Percentiles rank a stretch among this genome's conserved stretches.
These are phyloP conservation scores for Parotocinclus haroldoi DNA, from an alignment of 2,797 vertebrate genomes.

Conservation along the genomic window DNA sequence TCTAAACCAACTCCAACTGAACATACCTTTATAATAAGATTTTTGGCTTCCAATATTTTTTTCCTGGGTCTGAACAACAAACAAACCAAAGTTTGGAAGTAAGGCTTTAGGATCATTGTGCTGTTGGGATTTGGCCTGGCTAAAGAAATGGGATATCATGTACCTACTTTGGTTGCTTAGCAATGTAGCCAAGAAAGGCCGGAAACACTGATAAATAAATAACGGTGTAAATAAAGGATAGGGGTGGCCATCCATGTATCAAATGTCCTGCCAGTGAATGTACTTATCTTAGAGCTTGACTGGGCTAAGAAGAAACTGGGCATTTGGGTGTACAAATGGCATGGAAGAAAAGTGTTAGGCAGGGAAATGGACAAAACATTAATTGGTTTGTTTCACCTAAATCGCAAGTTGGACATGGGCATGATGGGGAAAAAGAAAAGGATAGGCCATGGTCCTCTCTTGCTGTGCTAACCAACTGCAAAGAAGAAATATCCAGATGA, in stretches of 20 bases:
- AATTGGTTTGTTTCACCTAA: conserved; percentile 25
- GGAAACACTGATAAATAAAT: conserved; percentile 50
- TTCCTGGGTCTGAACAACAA: no score
- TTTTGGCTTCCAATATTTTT: no score
- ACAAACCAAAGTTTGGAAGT: background rate
- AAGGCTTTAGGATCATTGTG: conserved; percentile 11
- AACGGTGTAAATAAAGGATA: conserved; percentile 44
- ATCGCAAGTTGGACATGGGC: conserved; percentile 22
- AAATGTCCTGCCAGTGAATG: conserved; percentile 22
- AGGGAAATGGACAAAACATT: conserved; percentile 19
- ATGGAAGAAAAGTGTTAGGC: conserved; percentile 27
- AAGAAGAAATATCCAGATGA: conserved; percentile 35
- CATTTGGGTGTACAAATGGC: conserved; percentile 16
- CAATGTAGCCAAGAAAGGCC: conserved; percentile 29
- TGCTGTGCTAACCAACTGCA: conserved; percentile 23
- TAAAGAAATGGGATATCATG: conserved; percentile 40
- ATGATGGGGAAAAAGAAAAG: conserved; percentile 34
- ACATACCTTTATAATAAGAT: no score
- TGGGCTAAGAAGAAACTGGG: conserved; percentile 16
- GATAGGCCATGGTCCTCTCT: conserved; percentile 35
- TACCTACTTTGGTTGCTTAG: conserved; percentile 37
- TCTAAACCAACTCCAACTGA: no score
- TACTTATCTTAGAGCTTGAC: conserved; percentile 14
- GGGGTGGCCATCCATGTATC: conserved; percentile 13
- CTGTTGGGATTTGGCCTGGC: conserved; percentile 19